Conservation (phyloP, 1,140 invertebrate genomes). For the Carposina sasakii region DNA sequence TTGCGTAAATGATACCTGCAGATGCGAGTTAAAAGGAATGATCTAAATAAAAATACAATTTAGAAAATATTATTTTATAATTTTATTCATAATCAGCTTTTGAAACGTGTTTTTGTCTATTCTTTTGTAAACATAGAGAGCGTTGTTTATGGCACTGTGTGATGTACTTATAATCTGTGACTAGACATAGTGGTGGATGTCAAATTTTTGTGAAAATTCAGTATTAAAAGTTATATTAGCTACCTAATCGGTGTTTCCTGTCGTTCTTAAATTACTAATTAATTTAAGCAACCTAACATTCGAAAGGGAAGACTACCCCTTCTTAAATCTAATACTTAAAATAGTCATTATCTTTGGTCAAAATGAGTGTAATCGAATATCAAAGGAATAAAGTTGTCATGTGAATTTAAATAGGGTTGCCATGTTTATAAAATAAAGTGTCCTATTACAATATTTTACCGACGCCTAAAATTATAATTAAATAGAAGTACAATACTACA, state of each 20-base stretch:
- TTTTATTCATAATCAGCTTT: slow-evolving; percentile 33
- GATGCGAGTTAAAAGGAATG: slow-evolving; percentile 24
- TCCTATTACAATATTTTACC: too few relatives aligned
- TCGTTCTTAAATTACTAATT: slow-evolving; percentile 34
- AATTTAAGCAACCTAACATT: too few relatives aligned
- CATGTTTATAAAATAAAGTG: too few relatives aligned
- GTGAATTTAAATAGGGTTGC: too few relatives aligned
- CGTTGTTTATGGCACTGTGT: slow-evolving; percentile 45
- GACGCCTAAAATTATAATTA: too few relatives aligned
- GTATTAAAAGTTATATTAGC: neutral
- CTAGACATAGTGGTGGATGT: slow-evolving; percentile 44
- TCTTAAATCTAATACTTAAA: slow-evolving; percentile 35
- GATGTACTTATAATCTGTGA: slow-evolving; percentile 28
- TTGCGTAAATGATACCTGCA: slow-evolving; percentile 19
- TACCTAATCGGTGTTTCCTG: slow-evolving; percentile 14
- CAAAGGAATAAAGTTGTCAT: too few relatives aligned
- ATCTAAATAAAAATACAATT: slow-evolving; percentile 38
- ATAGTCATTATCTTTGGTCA: slow-evolving; percentile 51
- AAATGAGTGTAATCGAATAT: slow-evolving; percentile 55
- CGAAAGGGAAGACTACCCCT: too few relatives aligned
- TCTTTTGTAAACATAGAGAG: slow-evolving; percentile 33
- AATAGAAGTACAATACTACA: too few relatives aligned
- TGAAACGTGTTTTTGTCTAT: slow-evolving; percentile 26
- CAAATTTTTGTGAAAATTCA: slow-evolving; percentile 14
- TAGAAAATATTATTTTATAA: slow-evolving; percentile 51